phyloP scores from a whole-genome alignment of 2,113 vertebrate species.

The Tragelaphus buxtoni region DNA sequence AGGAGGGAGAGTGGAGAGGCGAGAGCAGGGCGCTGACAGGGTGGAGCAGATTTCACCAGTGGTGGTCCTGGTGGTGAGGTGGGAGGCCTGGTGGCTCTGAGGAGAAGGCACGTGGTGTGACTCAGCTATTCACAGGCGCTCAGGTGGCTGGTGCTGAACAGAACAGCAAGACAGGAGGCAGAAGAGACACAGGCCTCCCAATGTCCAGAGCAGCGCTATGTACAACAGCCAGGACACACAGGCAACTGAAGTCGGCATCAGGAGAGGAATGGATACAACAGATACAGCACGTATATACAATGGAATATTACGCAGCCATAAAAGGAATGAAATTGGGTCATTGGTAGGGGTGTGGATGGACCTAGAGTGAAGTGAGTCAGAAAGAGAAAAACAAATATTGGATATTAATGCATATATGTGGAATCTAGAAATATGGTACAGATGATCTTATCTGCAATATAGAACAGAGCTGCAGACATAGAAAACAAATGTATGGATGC shows the following conservation, averaged over 20 bases:
- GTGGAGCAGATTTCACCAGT: rapidly evolving
- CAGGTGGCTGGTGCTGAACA: background rate
- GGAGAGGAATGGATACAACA: background rate
- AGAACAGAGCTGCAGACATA: background rate
- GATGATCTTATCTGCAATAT: background rate
- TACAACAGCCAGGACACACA: background rate
- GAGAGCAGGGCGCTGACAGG: rapidly evolving
- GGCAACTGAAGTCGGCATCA: background rate
- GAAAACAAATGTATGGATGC: background rate
- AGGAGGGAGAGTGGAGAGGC: background rate
- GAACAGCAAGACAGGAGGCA: background rate
- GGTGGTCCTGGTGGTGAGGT: background rate
- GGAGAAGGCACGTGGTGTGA: background rate
- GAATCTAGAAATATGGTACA: background rate
- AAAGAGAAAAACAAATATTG: background rate
- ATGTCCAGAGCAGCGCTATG: background rate
- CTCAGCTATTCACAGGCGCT: background rate
- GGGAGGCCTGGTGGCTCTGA: background rate
- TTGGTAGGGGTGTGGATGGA: background rate
- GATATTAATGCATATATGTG: background rate
- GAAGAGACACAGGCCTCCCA: background rate
- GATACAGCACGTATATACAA: background rate
- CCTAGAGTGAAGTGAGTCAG: background rate
- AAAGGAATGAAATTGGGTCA: background rate
- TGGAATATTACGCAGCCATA: background rate